These are phyloP conservation scores for Conus canariensis DNA, from an alignment of 2,888 invertebrate genomes.

Conservation along the genomic window DNA sequence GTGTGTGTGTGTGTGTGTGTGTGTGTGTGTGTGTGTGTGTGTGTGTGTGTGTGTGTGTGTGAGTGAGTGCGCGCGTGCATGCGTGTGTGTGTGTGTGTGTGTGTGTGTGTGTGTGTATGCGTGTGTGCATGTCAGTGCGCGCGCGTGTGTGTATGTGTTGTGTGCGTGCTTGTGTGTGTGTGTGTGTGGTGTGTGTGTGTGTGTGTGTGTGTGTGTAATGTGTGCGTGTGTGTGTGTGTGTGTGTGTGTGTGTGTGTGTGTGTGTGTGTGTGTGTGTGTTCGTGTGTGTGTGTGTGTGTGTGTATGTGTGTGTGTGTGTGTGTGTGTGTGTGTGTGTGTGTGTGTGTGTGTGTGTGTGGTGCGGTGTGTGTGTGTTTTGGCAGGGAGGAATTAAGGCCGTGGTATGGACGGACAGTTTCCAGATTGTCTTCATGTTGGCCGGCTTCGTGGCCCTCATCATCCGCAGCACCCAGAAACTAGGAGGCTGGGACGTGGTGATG, in stretches of 20 bases:
- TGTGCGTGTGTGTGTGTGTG: not conserved
- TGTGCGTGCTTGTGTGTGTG: no score
- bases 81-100: no score
- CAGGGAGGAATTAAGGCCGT: constrained; percentile 79
- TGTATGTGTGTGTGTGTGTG: not conserved
- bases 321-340: not conserved
- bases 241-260: no score
- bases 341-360: not conserved
- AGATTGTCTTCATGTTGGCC: constrained; percentile 77
- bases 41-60: not conserved
- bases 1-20: no score
- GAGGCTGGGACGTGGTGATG: constrained; percentile 56
- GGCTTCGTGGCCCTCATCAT: constrained; percentile 68
- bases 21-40: not conserved
- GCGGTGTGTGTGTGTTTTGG: not conserved
- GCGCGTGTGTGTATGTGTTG: no score
- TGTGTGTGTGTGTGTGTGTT: not conserved
- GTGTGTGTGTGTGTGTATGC: no score
- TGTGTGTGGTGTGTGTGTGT: no score
- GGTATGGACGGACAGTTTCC: constrained; percentile 78
- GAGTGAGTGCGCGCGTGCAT: no score
- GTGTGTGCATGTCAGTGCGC: no score
- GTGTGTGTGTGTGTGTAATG: no score
- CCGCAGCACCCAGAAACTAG: constrained; percentile 55
- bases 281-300: no score